These are phyloP conservation scores for Platygyra sinensis DNA, from an alignment of 64 coral and sea anemone species.

Conservation along the genomic window DNA sequence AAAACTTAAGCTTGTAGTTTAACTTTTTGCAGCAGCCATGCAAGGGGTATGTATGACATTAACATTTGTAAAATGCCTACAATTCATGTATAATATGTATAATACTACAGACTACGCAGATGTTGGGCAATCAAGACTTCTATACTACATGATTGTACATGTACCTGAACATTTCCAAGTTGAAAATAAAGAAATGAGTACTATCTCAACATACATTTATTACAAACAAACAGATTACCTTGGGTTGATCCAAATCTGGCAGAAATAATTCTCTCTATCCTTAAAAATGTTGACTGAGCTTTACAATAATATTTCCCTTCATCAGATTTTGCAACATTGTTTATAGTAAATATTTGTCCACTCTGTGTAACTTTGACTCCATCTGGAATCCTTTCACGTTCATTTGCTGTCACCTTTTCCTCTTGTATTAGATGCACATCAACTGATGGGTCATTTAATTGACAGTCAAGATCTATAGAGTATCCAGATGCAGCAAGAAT, in stretches of 20 bases:
- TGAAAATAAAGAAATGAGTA: too few relatives aligned
- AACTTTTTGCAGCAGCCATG: too few relatives aligned
- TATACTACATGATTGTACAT: too few relatives aligned
- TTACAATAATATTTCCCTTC: conserved; percentile 20
- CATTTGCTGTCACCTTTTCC: background rate
- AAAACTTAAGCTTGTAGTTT: too few relatives aligned
- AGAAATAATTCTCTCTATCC: background rate
- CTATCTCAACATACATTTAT: too few relatives aligned
- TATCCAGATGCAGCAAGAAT: background rate
- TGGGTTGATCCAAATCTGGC: too few relatives aligned
- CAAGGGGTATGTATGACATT: too few relatives aligned
- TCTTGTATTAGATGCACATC: background rate
- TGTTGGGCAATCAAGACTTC: too few relatives aligned
- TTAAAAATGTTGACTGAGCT: background rate
- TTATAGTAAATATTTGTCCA: conserved; percentile 75
- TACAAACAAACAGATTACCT: conserved; percentile 12
- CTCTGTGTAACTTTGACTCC: conserved; percentile 62
- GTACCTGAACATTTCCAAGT: too few relatives aligned
- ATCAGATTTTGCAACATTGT: conserved; percentile 42
- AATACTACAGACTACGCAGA: too few relatives aligned
- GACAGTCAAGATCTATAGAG: conserved; percentile 30
- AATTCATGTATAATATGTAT: too few relatives aligned
- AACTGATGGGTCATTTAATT: background rate
- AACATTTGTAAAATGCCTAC: too few relatives aligned
- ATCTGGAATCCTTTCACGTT: conserved; percentile 9